Percentiles rank a stretch among this genome's conserved stretches.
These are phyloP conservation scores for Trilocha varians DNA, from an alignment of 2,888 invertebrate genomes.

Conservation along the genomic window DNA sequence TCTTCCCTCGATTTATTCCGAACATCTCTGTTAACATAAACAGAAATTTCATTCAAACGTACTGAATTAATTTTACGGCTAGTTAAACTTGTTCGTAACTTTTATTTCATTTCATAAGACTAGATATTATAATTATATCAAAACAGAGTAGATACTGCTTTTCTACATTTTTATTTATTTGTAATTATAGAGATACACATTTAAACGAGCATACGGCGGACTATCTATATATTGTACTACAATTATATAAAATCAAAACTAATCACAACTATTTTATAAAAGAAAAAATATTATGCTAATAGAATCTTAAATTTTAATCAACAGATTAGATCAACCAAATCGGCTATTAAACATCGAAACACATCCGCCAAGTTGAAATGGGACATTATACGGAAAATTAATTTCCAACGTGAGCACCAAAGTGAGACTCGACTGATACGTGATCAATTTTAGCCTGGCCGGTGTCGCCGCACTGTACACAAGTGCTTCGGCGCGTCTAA, in stretches of 20 bases:
- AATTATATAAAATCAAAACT: too few relatives aligned
- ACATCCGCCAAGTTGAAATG: constrained; percentile 3
- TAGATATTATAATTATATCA: too few relatives aligned
- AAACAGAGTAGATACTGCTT: too few relatives aligned
- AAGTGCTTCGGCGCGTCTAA: constrained; percentile 9
- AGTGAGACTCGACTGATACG: constrained; percentile 30
- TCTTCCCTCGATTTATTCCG: constrained; percentile 9
- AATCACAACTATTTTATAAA: too few relatives aligned
- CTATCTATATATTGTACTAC: too few relatives aligned
- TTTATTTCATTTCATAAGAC: neutral
- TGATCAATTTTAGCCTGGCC: constrained; percentile 29
- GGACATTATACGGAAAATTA: constrained; percentile 26
- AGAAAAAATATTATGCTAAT: too few relatives aligned
- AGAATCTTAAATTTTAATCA: too few relatives aligned
- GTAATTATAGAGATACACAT: too few relatives aligned
- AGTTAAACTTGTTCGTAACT: neutral
- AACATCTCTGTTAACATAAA: constrained; percentile 9
- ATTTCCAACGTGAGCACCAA: constrained; percentile 25
- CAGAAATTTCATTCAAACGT: neutral
- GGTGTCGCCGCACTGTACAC: constrained; percentile 5
- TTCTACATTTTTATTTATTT: too few relatives aligned
- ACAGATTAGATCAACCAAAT: constrained; percentile 2
- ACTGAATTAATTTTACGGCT: neutral
- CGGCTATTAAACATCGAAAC: constrained; percentile 9
- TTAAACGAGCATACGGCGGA: too few relatives aligned